Base-by-base conservation (phyloP, 2,888 invertebrate genomes). In the Pandemis cinnamomeana region DNA sequence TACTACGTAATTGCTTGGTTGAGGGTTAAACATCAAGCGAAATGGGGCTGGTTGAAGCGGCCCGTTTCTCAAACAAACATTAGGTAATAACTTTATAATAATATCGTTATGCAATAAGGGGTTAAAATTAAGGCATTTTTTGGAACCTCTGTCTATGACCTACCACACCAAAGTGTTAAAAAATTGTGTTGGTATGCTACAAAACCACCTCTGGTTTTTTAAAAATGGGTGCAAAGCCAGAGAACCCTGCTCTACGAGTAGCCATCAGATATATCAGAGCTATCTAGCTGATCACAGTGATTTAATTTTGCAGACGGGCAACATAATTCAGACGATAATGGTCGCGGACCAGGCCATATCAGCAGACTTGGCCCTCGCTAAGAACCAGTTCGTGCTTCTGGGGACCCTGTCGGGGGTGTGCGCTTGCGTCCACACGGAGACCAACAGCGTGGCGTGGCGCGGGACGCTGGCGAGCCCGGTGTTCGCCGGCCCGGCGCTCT, bases 361-460 rank as follows among this genome's bases (percentile, higher is more conserved):
- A 0, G 94, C 94, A 0, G 92, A 94, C 79, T 84, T 95, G 42
- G 86, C 92, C 1, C 79, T 90, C 11, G 92, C 92, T 5, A 89
- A 91, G 76, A 84, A 87, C 13, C 84, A 89, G 76, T 90, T 83
- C 77, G 81, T 95, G 13, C 85, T 94, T 27, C 73, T 95, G 10
- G 96, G 95, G 1, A 95, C 96, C 0, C 89, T 96, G 53, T 95
- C 95, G 7, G 96, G 96, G 5, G 91, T 89, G 36, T 95, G 96
- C 78, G 90, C 93, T 1, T 92, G 95, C 73, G 76, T 96, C 10
- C 86, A 94, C 72, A 89, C 95, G 78, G 83, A 89, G 63, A 92
- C 95, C 75, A 83, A 87, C 55, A 87, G 86, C 11, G 96, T 97
- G 0, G 82, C 83, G 46, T 97, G 97, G 97, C 92, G 89, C 36